Base-by-base conservation (phyloP, 2,797 vertebrate genomes). In the Rhinoraja longicauda region DNA sequence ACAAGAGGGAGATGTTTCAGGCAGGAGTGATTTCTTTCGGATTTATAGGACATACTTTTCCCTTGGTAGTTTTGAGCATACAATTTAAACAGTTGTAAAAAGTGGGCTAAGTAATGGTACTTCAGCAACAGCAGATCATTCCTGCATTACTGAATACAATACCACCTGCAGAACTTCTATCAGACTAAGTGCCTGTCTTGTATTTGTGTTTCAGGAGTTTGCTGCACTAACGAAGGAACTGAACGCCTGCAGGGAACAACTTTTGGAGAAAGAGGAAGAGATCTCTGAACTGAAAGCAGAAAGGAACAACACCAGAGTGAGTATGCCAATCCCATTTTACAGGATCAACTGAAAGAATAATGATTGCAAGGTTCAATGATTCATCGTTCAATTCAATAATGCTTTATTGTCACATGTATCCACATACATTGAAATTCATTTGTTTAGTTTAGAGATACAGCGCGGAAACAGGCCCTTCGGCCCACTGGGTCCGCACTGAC, bases 281-380 rank as follows among this genome's bases (percentile, higher is more conserved):
- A 98, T 99, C 95, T 98, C 98, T 0, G 99, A 99, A 95, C 97
- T 99, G 95, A 99, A 99, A 95, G 99, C 99, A 0, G 99, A 99
- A 94, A 97, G 98, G 95, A 99, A 99, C 95, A 99, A 99, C 96
- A 99, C 98, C 73, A 97, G 99, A 97, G 99, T 99, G 92, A 94
- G 97, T 88, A 6, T n/a, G 81, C 13, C 77, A 70, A 62, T 59
- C 15, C n/a, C 24, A 36, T 32, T 64, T 88, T 1, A 19, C 59
- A 67, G 29, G 84, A 21, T 88, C 15, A 64, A 17, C 64, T 64
- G 59, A 67, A 67, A 32, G n/a, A 8, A 21, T 53, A 21, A 10
- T 32, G 7, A 13, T 70, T 93, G 24, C 8, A 26, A 62, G 36
- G 29, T 26, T 86, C 64, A 29, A 26, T 45, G 45, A 45, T 45